Base-by-base conservation (phyloP, 2,113 vertebrate species). In the Heterotilapia buettikoferi region DNA sequence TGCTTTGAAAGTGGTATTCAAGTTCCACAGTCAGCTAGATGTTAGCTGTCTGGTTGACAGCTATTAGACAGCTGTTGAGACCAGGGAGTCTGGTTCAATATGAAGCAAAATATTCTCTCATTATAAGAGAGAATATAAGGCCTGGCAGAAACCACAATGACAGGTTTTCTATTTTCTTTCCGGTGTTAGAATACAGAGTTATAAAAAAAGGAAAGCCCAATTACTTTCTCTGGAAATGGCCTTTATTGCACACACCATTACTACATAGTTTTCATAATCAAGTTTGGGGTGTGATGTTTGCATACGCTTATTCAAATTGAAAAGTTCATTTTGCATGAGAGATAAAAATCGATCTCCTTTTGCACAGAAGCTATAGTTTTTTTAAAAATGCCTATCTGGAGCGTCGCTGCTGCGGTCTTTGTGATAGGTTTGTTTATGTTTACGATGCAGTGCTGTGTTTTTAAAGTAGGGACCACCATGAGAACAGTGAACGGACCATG, bases 1-100 rank as follows among this genome's bases (percentile, higher is more conserved):
- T 10, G 6, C 89, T 92, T 94, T 95, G 91, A 93, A 92, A 86
- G 83, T 50, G 36, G 40, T 84, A 38, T 92, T 95, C 82, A 88
- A 80, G 84, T 92, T 94, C 91, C 84, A 81, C 84, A 90, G 84
- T 92, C 84, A 86, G 88, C 85, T 76, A 76, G 89, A 92, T 90
- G 86, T 90, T 91, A 66, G 90, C 88, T 38, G 87, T 89, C 87
- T 92, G 81, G 88, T 43, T 86, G 86, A 91, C 86, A 86, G 88
- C 90, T 92, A 90, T 93, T 88, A 92, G 87, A 88, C 88, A 89
- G 89, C 88, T 91, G 86, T 88, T 63, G 73, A 84, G 86, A 83
- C 84, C 81, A 80, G 84, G 86, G 38, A 50, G 80, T 76, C 80
- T 78, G 73, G 21, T 76, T 78, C 47, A 80, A n/a, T 33, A 16